Base-by-base conservation (phyloP, 2,113 vertebrate species). In the Bothrops jararaca region DNA sequence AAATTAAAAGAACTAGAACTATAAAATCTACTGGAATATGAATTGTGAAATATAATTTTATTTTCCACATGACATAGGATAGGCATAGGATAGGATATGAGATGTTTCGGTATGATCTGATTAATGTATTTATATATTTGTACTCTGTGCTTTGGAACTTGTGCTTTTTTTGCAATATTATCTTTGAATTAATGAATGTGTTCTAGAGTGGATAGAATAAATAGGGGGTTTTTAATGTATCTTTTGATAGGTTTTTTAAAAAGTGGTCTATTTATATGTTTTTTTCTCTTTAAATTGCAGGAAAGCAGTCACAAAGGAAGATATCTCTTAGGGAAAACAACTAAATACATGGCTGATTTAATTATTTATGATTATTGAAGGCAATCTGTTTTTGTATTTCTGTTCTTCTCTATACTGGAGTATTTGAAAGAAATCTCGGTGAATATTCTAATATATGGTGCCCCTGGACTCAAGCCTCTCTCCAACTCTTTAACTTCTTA, bases 1-100 rank as follows among this genome's bases (percentile, higher is more conserved):
- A 95, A 9, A 58, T 58, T 58, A 58, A 58, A 24, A 58, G 3
- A 50, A 50, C 48, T 50, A 91, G 93, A 95, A 94, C 91, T 94
- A 92, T 96, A 92, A 64, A 64, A 11, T 64, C 29, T 64, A n/a
- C 60, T 13, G 29, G 60, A 64, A 64, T n/a, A n/a, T n/a, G 4
- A 4, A 64, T 64, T n/a, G 26, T 64, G 60, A 64, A 64, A 64
- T n/a, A 64, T 64, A 64, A 12, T 93, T 34, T 39, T 39, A 24
- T 22, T 34, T 6, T 12, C 56, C 34, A 48, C 9, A 4, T 50
- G 50, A 64, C 56, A 39, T 64, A 91, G 11, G 48, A 50, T 50
- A 91, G 5, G 34, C 56, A n/a, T 8, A 54, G 7, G 54, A 20
- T 91, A 13, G 52, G 9, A 18, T 86, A 18, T 50, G 39, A 58